A percentile compares a stretch with the other conserved stretches of the same genome.
Conservation (phyloP, 2,797 vertebrate genomes). For the Emydoidea blandingii region DNA sequence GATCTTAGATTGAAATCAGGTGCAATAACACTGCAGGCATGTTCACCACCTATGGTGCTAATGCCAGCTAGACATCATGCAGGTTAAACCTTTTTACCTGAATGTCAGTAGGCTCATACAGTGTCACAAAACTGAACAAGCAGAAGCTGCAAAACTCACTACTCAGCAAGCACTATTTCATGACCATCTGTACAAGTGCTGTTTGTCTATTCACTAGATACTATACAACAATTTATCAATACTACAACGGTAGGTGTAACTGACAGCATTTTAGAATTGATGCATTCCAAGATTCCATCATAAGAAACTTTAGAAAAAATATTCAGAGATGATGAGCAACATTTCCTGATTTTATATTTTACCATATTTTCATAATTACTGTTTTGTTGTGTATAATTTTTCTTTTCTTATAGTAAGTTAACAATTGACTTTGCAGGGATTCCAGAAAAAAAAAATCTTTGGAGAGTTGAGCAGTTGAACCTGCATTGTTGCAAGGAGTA, state of each 20-base stretch:
- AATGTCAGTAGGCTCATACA: conserved; percentile 13
- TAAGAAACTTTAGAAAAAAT: conserved; percentile 7
- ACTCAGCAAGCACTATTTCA: conserved; percentile 27
- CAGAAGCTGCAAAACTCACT: conserved; percentile 47
- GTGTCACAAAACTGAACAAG: conserved; percentile 42
- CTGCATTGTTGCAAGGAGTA: conserved; percentile 51
- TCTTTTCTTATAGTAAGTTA: conserved; percentile 44
- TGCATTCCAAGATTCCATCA: conserved; percentile 2
- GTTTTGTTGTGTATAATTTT: conserved; percentile 35
- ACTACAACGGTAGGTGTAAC: neutral
- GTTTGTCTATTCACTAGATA: neutral
- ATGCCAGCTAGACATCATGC: conserved; percentile 33
- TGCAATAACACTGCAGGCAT: conserved; percentile 34
- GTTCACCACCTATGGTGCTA: conserved; percentile 13
- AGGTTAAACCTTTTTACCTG: conserved; percentile 25
- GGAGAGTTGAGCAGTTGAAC: conserved; percentile 7
- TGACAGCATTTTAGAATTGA: conserved; percentile 29
- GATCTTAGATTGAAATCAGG: conserved; percentile 44
- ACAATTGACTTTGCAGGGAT: conserved; percentile 57
- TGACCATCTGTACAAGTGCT: conserved; percentile 41
- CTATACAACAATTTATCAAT: neutral
- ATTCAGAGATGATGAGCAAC: conserved; percentile 54
- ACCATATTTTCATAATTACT: conserved; percentile 27
- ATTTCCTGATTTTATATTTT: conserved; percentile 38
- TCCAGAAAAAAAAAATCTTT: conserved; percentile 30